Base-by-base conservation (phyloP, 2,797 vertebrate genomes). In the Astyanax mexicanus region DNA sequence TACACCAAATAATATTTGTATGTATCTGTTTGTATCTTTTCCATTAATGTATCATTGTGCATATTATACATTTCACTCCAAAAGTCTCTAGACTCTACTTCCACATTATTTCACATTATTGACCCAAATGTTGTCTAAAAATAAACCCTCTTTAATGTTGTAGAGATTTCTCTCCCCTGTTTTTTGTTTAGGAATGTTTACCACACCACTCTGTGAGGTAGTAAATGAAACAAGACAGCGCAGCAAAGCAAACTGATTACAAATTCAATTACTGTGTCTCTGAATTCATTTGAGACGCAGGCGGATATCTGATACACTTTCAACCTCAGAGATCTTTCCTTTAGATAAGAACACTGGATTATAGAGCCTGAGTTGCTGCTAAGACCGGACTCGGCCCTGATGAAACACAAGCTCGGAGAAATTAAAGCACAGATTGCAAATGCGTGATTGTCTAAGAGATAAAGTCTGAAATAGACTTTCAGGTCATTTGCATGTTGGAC, bases 231-330 rank as follows among this genome's bases (percentile, higher is more conserved):
- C 76, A 47, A 51, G 85, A 86, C 84, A 86, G 69, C 71, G 42
- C 75, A 76, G 85, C 85, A 89, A 90, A 85, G 69, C 45, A 77
- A 85, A 84, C 84, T 91, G 89, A 91, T 90, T 90, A 89, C 87
- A 88, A 90, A 90, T 91, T 90, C 78, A 92, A 89, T 91, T 90
- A 87, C 83, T 62, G 82, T 64, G 86, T 87, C 87, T 84, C 82
- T 84, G 35, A 75, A 78, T 84, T 89, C 72, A 83, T 84, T 89
- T 75, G 49, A 77, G 84, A 78, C 81, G 70, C 72, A 80, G 69
- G 72, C 55, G 75, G 88, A 87, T 87, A 91, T 86, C 68, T 80
- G 89, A 92, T 90, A 87, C 85, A 85, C 82, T 84, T 86, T 77
- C 72, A 80, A 87, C 75, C 72, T 70, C 37, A 25, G 35, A 88